Evolutionary conservation across 2,797 vertebrate species (phyloP), one percentile per base, ranked within the genome.

Genomic region (Tolypeutes matacus): DNA sequence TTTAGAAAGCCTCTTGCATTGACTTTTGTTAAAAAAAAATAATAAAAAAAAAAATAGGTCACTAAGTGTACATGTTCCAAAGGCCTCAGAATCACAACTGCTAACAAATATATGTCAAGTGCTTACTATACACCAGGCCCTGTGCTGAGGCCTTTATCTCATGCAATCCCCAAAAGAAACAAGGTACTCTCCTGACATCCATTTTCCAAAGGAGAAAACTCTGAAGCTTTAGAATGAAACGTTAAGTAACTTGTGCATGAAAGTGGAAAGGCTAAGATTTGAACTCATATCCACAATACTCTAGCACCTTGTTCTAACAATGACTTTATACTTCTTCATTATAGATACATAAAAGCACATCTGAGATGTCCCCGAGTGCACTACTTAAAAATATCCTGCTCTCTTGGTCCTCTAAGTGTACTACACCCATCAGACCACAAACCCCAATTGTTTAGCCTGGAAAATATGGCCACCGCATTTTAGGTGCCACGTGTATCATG

Each of bases 171-270:
- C 83, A 93, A 2, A 93, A 72, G n/a, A 93, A 73, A 84, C 8
- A 29, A 94, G 62, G 65, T 84, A 88, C 3, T 65, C 60, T 92
- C 29, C 31, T 58, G 49, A 69, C 36, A 69, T 21, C 18, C 36
- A 46, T 69, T 93, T 94, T 70, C 73, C 58, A 88, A 72, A 49
- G 77, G n/a, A 86, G 75, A 69, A 78, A 86, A 95, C 27, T 58
- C 78, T 76, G 53, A 85, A 56, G 69, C 64, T 90, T 31, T 39
- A 89, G 81, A 36, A 51, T 39, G 42, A 10, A 76, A 58, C 25
- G 31, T 49, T 85, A 91, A 87, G 31, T 73, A 31, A 56, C 67
- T 65, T 64, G 34, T 69, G 42, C 13, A 60, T 20, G 31, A 42
- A 75, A 86, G 39, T 7, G 85, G 39, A 84, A 67, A 51, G 60